Base-by-base conservation (phyloP, 2,888 invertebrate species). In the Drosophila lutescens region DNA sequence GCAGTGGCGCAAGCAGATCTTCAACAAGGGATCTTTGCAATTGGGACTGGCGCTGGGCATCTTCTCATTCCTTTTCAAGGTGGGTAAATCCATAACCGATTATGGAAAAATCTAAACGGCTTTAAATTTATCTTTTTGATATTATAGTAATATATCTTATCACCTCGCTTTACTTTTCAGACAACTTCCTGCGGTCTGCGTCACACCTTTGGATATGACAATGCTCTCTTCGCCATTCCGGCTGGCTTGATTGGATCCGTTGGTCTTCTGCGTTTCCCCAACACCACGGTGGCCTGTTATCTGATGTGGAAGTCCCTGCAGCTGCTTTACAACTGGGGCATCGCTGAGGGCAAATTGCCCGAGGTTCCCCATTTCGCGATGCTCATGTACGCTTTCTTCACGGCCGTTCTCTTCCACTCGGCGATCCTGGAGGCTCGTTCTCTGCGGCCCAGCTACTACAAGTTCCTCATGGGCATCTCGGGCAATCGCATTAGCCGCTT, bases 301-400 rank as follows among this genome's bases (percentile, higher is more conserved):
- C 93, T 95, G 3, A 93, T 96, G 92, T 96, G 96, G 95, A 97
- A 97, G 92, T 93, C 95, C 51, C 93, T 96, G 44, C 96, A 96
- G 95, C 93, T 95, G 53, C 90, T 95, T 12, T 96, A 96, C 92
- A 94, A 94, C 77, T 93, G 94, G 76, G 95, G 95, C 15, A 94
- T 94, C 17, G 93, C 94, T 43, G 93, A 93, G 71, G 94, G 94
- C 50, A 90, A 93, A 55, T 83, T 96, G 54, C 96, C 96, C 7
- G 93, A 94, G 84, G 91, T 96, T 30, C 95, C 95, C 41, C 94
- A 95, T 82, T 96, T 95, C n/a, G 65, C 70, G 9, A 73, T 77
- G 70, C 91, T 96, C 55, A 92, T 97, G 49, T 97, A 97, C 89
- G 94, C 95, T 69, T 92, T 95, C 58, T 95, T 95, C 77, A 96